These are phyloP conservation scores for Tenthredo distinguenda DNA, from an alignment of 2,888 invertebrate species.

Conservation along the genomic window DNA sequence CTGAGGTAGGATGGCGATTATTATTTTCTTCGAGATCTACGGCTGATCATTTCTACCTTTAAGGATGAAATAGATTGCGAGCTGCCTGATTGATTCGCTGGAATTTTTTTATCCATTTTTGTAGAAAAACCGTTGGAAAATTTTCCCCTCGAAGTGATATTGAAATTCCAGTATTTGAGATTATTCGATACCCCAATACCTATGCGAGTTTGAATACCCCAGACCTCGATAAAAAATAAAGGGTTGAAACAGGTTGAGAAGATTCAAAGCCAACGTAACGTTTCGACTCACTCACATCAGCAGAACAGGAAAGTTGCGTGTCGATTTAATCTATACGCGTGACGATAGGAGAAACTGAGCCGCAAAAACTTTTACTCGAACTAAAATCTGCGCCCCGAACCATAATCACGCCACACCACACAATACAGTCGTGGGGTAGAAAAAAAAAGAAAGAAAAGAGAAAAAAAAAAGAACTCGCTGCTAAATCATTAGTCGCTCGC, in stretches of 20 bases:
- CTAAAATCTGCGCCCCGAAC: not conserved
- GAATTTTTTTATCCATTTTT: not conserved
- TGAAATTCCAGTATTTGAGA: constrained; percentile 4
- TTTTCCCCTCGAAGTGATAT: not conserved
- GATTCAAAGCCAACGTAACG: constrained; percentile 1
- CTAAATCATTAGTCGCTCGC: not conserved
- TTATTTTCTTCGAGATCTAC: not conserved
- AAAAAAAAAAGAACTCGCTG: not conserved
- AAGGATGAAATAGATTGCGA: not conserved
- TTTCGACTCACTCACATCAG: constrained; percentile 18
- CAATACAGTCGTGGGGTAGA: not conserved
- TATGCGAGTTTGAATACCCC: not conserved
- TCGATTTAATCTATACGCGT: constrained; percentile 31
- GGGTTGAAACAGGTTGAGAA: constrained; percentile 9
- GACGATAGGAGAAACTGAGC: constrained; percentile 20
- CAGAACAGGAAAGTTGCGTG: constrained; percentile 18
- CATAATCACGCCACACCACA: not conserved
- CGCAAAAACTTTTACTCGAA: not conserved
- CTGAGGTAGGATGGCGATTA: not conserved
- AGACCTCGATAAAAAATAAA: constrained; percentile 28
- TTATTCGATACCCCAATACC: not conserved
- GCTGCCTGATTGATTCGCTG: not conserved
- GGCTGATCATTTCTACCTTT: not conserved
- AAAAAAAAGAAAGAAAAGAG: not conserved
- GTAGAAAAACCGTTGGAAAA: not conserved